These are phyloP conservation scores for Pseudomyrmex flavicornis DNA, from an alignment of 1,140 invertebrate species.

Conservation along the genomic window DNA sequence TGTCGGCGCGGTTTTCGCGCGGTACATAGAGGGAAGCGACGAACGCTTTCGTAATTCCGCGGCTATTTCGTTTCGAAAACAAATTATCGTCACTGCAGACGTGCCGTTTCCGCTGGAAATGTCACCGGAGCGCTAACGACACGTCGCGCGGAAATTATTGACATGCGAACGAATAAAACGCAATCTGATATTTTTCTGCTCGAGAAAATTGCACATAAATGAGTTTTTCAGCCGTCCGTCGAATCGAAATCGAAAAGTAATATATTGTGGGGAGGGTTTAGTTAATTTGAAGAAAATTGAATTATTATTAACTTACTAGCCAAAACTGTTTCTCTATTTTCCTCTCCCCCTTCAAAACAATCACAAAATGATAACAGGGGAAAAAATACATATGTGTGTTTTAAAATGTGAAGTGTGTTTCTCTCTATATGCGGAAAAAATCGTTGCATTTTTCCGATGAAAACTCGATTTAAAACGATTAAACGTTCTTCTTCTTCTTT, in stretches of 20 bases:
- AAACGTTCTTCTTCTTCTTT: neutral
- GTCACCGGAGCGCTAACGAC: constrained; percentile 39
- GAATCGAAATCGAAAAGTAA: neutral
- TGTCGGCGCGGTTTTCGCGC: neutral
- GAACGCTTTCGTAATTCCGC: constrained; percentile 26
- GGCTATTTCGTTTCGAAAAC: constrained; percentile 47
- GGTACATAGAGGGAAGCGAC: neutral
- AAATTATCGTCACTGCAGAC: constrained; percentile 54
- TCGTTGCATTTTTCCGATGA: neutral
- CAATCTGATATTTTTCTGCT: constrained; percentile 46
- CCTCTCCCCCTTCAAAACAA: neutral
- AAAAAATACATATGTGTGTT: neutral
- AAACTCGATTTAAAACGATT: neutral
- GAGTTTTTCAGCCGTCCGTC: neutral
- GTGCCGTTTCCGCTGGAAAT: constrained; percentile 45
- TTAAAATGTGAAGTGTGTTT: too few relatives aligned
- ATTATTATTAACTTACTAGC: neutral
- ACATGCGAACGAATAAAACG: constrained; percentile 41
- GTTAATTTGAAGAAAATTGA: constrained; percentile 31
- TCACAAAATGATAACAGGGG: neutral
- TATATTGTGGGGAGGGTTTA: neutral
- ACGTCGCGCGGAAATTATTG: constrained; percentile 46
- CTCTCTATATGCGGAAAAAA: neutral
- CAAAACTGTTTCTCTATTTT: neutral
- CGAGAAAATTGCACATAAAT: constrained; percentile 23